Evolutionary conservation across 2,888 invertebrate species (phyloP).

Genomic region (Metellina segmentata): DNA sequence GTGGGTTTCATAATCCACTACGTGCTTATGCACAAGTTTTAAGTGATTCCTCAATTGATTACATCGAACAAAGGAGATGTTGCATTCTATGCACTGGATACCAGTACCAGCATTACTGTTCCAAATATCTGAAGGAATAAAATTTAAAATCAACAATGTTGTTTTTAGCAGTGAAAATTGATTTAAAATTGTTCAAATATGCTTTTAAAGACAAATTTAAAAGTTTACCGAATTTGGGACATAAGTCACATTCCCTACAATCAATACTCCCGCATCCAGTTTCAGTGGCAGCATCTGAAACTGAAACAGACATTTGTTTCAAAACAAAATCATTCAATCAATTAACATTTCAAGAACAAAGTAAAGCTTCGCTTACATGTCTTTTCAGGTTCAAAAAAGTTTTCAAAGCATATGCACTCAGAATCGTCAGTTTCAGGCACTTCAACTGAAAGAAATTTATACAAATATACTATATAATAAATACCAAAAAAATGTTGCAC

Average conservation of each 20-base stretch:
- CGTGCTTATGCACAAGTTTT: slow-evolving; percentile 5
- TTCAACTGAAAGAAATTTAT: not conserved
- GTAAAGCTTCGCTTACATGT: not conserved
- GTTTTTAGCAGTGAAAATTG: too few species aligned
- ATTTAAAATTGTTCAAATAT: too few species aligned
- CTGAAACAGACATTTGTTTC: not conserved
- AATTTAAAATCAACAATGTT: too few species aligned
- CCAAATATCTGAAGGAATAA: too few species aligned
- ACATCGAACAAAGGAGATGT: slow-evolving; percentile 12
- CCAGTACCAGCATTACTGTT: not conserved
- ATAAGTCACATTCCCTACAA: not conserved
- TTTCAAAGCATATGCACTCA: not conserved
- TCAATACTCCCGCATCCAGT: not conserved
- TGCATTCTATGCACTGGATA: slow-evolving; percentile 52
- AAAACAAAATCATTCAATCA: not conserved
- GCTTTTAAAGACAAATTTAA: not conserved
- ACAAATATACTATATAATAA: not conserved
- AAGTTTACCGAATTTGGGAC: not conserved
- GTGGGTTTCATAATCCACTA: not conserved
- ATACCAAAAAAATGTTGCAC: too few species aligned
- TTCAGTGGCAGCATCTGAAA: not conserved
- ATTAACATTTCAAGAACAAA: not conserved
- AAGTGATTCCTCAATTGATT: slow-evolving; percentile 29
- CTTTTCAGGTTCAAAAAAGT: not conserved
- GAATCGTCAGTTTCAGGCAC: not conserved